Evolutionary conservation across 2,113 vertebrate species (phyloP), one percentile per base, ranked within the genome.

Genomic region (Leptocoma aspasia): DNA sequence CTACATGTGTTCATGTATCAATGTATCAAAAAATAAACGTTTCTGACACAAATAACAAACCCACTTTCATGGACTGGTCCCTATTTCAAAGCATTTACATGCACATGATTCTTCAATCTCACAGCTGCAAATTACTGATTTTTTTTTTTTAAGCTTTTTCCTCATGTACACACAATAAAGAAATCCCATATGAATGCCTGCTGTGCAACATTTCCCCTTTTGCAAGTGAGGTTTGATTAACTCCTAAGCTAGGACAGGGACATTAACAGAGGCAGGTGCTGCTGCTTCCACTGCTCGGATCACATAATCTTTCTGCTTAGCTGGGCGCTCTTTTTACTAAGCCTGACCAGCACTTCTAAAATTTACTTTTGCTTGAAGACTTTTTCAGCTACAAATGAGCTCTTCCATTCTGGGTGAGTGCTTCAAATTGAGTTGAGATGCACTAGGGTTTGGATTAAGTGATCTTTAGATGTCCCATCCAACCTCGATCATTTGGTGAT

Each of bases 141-240:
- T 78, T 72, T 81, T 20, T 6, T 42, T 42, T 42, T 42, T 42
- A 13, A 15, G 27, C 8, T 39, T 50, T 90, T 85, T 33, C 15
- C 37, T 53, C 37, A 24, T 0, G 0, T 4, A n/a, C 31, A 37
- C 3, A 60, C 8, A 70, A 2, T 15, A 11, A 70, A 49, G 15
- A 72, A 80, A 56, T 53, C 7, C 27, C 8, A 14, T 22, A 19
- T 9, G 27, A 64, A 76, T 35, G 15, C 41, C 59, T 64, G 13
- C 31, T 69, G 13, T 79, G 49, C 30, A 47, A 12, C 7, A 3
- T 23, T 79, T 70, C 23, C 7, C 10, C 24, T 64, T 85, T 56
- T 61, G 53, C 75, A 80, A 6, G 37, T 60, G 49, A 49, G 31
- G 16, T 61, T 85, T 88, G 47, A 60, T 44, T 39, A 47, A 50